phyloP scores from a whole-genome alignment of 2,113 vertebrate species.

The Phodopus roborovskii region DNA sequence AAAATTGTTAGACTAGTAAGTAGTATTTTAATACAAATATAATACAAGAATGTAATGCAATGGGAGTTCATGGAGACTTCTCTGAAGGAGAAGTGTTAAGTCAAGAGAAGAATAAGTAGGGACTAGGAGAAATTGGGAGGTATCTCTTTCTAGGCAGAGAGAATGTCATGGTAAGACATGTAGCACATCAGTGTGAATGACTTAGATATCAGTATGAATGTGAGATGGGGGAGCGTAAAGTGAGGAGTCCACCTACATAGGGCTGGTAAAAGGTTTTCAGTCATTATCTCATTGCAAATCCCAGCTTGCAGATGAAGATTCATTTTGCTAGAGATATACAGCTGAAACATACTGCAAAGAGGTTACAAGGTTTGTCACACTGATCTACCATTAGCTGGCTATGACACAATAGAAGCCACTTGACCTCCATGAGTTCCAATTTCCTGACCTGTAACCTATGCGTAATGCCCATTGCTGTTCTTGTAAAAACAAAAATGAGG shows the following conservation, averaged over 20 bases:
- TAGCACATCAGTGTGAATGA: not conserved
- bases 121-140: not conserved
- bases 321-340: not conserved
- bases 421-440: not conserved
- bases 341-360: not conserved
- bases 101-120: not conserved
- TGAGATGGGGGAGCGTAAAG: not conserved
- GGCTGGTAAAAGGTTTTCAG: not conserved
- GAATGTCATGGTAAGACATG: not conserved
- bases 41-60: not conserved
- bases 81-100: not conserved
- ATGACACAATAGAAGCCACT: not conserved
- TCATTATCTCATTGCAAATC: not conserved
- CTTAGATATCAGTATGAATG: not conserved
- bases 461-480: not conserved
- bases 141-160: not conserved
- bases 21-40: not conserved
- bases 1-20: not conserved
- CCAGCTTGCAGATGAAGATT: not conserved
- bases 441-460: not conserved
- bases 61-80: not conserved
- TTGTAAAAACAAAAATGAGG: not conserved
- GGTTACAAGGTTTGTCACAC: not conserved
- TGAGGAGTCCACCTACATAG: not conserved
- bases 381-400: not conserved